These are phyloP conservation scores for Gastrophysa polygoni DNA, from an alignment of 2,888 invertebrate species.

Conservation along the genomic window DNA sequence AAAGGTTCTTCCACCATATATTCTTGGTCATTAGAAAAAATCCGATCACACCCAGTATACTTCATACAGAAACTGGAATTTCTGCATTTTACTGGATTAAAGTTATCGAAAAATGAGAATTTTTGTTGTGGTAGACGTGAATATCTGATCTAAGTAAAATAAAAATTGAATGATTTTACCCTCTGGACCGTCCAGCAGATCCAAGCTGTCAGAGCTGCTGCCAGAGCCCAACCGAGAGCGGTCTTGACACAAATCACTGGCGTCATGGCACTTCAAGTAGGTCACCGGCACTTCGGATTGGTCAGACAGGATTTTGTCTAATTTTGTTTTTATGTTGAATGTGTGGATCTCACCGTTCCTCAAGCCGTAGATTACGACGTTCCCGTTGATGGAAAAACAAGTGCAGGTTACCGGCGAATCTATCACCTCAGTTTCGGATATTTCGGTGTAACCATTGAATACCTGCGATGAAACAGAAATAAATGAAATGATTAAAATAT, in stretches of 20 bases:
- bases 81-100: too few relatives aligned
- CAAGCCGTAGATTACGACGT: constrained; percentile 49
- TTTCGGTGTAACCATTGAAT: constrained; percentile 43
- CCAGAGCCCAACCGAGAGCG: constrained; percentile 8
- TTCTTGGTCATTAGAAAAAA: too few relatives aligned
- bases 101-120: too few relatives aligned
- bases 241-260: constrained; percentile 17
- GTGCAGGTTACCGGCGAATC: constrained; percentile 42
- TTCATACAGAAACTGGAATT: too few relatives aligned
- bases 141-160: too few relatives aligned
- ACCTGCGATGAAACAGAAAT: constrained; percentile 15
- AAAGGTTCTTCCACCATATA: too few relatives aligned
- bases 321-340: constrained; percentile 45
- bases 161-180: too few relatives aligned
- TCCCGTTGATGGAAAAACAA: constrained; percentile 49
- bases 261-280: constrained; percentile 40
- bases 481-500: too few relatives aligned
- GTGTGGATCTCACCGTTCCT: constrained; percentile 46
- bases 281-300: constrained; percentile 29
- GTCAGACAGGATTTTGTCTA: not conserved
- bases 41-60: too few relatives aligned
- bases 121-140: too few relatives aligned
- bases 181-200: constrained; percentile 13
- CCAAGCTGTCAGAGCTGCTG: constrained; percentile 30
- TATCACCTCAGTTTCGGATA: constrained; percentile 44